Conservation (phyloP, 2,113 vertebrate species). For the Pelecanoides urinatrix region DNA sequence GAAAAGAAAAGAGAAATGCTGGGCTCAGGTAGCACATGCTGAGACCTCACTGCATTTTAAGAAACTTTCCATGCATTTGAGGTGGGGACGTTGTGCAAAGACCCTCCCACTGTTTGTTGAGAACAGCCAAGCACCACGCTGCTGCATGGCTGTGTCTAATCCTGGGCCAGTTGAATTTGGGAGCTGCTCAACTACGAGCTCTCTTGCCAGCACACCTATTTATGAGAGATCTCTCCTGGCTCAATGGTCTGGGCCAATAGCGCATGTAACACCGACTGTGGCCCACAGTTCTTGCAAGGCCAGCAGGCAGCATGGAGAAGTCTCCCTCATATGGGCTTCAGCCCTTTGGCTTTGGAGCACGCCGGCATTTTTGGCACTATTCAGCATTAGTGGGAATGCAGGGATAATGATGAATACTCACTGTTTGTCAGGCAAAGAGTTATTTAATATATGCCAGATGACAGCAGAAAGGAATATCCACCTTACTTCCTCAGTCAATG, state of each 20-base stretch:
- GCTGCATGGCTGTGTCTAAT: neutral
- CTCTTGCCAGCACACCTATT: neutral
- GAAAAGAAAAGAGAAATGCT: neutral
- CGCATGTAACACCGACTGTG: rapidly evolving
- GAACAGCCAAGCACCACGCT: neutral
- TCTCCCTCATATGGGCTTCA: neutral
- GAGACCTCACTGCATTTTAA: neutral
- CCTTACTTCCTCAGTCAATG: neutral
- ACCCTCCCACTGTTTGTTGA: neutral
- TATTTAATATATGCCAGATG: neutral
- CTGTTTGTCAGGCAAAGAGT: neutral
- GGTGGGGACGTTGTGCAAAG: neutral
- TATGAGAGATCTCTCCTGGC: neutral
- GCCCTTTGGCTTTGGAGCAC: neutral
- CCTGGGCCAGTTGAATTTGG: neutral
- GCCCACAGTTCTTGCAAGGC: neutral
- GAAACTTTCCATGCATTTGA: rapidly evolving
- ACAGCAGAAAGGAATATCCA: neutral
- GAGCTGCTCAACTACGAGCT: neutral
- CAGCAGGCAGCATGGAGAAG: neutral
- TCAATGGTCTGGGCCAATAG: neutral
- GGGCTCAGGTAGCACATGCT: neutral
- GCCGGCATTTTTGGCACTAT: neutral
- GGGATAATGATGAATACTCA: neutral
- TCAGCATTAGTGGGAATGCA: neutral